Conservation (phyloP, 2,113 vertebrate species). For the Limanda limanda region DNA sequence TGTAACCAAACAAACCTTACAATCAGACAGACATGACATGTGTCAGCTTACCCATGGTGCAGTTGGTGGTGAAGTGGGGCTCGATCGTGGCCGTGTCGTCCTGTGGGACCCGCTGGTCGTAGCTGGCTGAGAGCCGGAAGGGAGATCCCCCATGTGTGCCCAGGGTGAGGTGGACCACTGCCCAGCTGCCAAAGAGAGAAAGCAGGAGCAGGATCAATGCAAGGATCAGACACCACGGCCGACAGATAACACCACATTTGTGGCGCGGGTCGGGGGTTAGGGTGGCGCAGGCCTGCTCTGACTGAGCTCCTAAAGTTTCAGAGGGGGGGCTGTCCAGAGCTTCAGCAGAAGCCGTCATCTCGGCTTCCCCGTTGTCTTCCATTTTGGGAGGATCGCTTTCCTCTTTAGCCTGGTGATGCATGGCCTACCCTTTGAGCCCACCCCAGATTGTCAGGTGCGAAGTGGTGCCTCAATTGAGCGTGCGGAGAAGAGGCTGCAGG, state of each 20-base stretch:
- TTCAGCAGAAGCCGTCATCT: constrained; percentile 47
- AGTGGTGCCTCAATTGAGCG: not conserved
- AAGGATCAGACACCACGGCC: constrained; percentile 72
- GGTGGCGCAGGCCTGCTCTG: constrained; percentile 48
- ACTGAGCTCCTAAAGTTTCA: constrained; percentile 32
- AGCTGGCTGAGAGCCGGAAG: constrained; percentile 81
- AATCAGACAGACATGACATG: too few relatives aligned
- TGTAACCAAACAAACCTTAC: too few relatives aligned
- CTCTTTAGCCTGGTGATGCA: constrained; percentile 59
- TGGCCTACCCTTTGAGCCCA: constrained; percentile 36
- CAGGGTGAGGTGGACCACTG: constrained; percentile 81
- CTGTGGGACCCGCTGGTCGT: constrained; percentile 70
- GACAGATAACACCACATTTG: constrained; percentile 45
- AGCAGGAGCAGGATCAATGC: constrained; percentile 81
- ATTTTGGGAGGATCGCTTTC: constrained; percentile 55
- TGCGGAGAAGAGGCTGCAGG: constrained; percentile 27
- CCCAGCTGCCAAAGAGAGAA: constrained; percentile 86
- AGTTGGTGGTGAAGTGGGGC: constrained; percentile 83
- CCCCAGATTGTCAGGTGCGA: constrained; percentile 29
- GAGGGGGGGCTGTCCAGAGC: constrained; percentile 57
- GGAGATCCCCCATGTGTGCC: constrained; percentile 66
- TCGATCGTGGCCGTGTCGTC: constrained; percentile 77
- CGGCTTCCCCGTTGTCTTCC: constrained; percentile 54
- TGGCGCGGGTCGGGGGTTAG: constrained; percentile 51
- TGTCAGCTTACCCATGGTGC: constrained; percentile 81